Percentiles rank a stretch among this genome's conserved stretches.
phyloP scores from a whole-genome alignment of 2,113 vertebrate genomes.

The Myanophis thanlyinensis region DNA sequence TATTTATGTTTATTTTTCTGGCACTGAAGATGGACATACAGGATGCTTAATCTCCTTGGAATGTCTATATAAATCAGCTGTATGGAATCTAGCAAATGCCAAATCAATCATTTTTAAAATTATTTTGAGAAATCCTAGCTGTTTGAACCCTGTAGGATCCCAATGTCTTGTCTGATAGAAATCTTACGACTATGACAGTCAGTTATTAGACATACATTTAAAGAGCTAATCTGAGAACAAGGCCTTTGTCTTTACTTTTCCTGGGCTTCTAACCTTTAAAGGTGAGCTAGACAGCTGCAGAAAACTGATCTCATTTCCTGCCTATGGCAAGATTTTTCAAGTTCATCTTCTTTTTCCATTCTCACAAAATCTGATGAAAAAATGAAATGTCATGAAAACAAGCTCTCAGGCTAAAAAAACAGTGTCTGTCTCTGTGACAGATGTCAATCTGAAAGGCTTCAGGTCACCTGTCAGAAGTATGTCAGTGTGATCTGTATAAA shows the following conservation, averaged over 20 bases:
- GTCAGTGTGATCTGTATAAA: constrained; percentile 74
- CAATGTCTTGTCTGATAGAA: constrained; percentile 44
- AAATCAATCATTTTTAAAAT: neutral
- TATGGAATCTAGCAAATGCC: neutral
- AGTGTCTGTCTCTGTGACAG: constrained; percentile 84
- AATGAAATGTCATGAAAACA: constrained; percentile 85
- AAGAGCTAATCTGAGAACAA: constrained; percentile 75
- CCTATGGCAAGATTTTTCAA: constrained; percentile 80
- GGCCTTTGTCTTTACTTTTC: constrained; percentile 74
- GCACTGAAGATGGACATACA: neutral
- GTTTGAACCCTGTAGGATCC: neutral
- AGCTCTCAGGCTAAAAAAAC: constrained; percentile 77
- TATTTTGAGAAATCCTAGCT: neutral
- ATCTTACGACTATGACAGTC: constrained; percentile 55
- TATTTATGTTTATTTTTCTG: neutral
- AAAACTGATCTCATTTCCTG: constrained; percentile 84
- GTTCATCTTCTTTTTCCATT: constrained; percentile 76
- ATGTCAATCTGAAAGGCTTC: constrained; percentile 86
- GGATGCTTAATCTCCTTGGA: neutral
- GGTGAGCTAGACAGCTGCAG: constrained; percentile 77
- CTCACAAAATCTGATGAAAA: constrained; percentile 84
- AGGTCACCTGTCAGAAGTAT: constrained; percentile 83
- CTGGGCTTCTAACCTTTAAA: constrained; percentile 80
- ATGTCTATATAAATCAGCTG: neutral
- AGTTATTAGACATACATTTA: constrained; percentile 64